These are phyloP conservation scores for Nephila pilipes DNA, from an alignment of 1,140 invertebrate species.

Conservation along the genomic window DNA sequence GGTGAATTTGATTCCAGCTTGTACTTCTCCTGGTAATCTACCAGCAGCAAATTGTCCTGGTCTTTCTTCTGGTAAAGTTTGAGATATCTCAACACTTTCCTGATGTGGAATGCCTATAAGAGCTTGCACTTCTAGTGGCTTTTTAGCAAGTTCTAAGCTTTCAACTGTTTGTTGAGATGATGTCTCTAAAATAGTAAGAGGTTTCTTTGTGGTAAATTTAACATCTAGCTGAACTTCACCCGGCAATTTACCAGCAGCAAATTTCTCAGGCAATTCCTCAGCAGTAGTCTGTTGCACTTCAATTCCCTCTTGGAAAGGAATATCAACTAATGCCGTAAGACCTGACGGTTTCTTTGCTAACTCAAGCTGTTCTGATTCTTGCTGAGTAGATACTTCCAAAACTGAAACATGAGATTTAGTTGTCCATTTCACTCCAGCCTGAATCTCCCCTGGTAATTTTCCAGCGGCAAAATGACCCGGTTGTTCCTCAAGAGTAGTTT, in stretches of 20 bases:
- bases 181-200: constrained; percentile 62
- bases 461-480: constrained; percentile 77
- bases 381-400: constrained; percentile 75
- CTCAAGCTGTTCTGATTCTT: constrained; percentile 58
- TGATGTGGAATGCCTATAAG: constrained; percentile 48
- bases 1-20: constrained; percentile 62
- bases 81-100: constrained; percentile 74
- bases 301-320: constrained; percentile 59
- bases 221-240: constrained; percentile 67
- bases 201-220: constrained; percentile 66
- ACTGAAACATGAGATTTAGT: constrained; percentile 73
- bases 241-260: constrained; percentile 71
- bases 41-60: constrained; percentile 75
- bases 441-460: constrained; percentile 76
- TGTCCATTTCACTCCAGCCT: constrained; percentile 71
- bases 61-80: constrained; percentile 67
- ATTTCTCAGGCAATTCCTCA: constrained; percentile 71
- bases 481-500: constrained; percentile 63
- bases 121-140: constrained; percentile 76
- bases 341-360: constrained; percentile 44
- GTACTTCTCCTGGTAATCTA: constrained; percentile 75
- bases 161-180: constrained; percentile 58
- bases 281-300: constrained; percentile 65
- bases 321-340: constrained; percentile 46
- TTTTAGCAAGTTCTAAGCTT: constrained; percentile 79